Conservation (phyloP, 2,888 invertebrate genomes). For the Pelosia muscerda region DNA sequence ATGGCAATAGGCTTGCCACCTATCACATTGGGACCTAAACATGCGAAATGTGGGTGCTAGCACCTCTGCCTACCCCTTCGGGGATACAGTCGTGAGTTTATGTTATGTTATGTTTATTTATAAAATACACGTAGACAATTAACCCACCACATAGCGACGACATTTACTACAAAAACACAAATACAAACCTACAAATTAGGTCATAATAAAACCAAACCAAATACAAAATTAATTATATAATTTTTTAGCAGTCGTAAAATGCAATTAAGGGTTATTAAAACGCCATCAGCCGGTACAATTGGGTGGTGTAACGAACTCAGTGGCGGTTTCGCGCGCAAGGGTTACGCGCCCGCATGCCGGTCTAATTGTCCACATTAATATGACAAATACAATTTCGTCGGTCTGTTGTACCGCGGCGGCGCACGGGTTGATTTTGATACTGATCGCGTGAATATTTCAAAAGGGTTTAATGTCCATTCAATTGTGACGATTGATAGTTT, state of each 20-base stretch:
- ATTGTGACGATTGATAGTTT: neutral
- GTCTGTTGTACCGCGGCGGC: constrained; percentile 57
- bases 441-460: constrained; percentile 11
- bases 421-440: constrained; percentile 36
- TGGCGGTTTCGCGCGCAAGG: constrained; percentile 65
- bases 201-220: constrained; percentile 28
- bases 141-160: neutral
- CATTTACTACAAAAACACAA: neutral
- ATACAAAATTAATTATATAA: constrained; percentile 47
- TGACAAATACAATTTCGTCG: constrained; percentile 84
- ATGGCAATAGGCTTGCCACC: too few relatives aligned
- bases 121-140: too few relatives aligned
- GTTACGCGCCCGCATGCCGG: constrained; percentile 78
- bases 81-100: too few relatives aligned
- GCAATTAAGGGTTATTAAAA: constrained; percentile 75
- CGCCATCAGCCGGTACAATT: constrained; percentile 58
- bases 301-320: constrained; percentile 65
- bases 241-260: constrained; percentile 62
- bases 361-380: constrained; percentile 83
- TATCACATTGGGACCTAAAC: too few relatives aligned
- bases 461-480: neutral
- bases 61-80: too few relatives aligned
- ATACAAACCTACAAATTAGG: constrained; percentile 17
- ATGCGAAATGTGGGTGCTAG: too few relatives aligned
- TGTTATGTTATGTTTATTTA: too few relatives aligned